phyloP scores from a whole-genome alignment of 2,888 invertebrate genomes.

The Beris chalybata region DNA sequence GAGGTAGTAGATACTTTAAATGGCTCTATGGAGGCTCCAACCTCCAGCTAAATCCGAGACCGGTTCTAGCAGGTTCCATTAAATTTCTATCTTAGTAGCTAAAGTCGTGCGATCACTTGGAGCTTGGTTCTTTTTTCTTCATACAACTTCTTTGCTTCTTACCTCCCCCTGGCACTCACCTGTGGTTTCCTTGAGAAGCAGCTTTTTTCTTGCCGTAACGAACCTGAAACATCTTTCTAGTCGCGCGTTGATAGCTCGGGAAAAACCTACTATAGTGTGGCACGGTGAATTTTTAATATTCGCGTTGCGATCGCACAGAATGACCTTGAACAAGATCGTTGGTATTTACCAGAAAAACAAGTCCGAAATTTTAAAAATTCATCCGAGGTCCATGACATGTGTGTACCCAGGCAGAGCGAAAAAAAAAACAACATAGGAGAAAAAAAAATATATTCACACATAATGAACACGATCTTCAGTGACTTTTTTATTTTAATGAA shows the following conservation, averaged over 20 bases:
- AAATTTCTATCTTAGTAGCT: too few species aligned
- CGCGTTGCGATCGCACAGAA: conserved; percentile 8
- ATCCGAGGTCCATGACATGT: conserved; percentile 30
- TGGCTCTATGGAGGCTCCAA: too few species aligned
- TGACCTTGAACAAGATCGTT: conserved; percentile 33
- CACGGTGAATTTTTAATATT: too few species aligned
- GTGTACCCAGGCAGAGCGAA: conserved; percentile 4
- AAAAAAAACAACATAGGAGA: background rate
- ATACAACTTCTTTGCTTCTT: too few species aligned
- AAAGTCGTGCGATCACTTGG: too few species aligned
- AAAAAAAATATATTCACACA: background rate
- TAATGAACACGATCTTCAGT: too few species aligned
- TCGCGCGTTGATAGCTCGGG: background rate
- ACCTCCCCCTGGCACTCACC: too few species aligned
- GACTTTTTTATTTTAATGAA: too few species aligned
- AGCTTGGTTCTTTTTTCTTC: too few species aligned
- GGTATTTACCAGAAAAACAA: conserved; percentile 33
- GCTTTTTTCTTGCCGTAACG: background rate
- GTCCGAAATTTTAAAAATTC: conserved; percentile 19
- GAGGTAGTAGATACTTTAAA: too few species aligned
- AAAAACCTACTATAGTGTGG: background rate
- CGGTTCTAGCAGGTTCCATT: too few species aligned
- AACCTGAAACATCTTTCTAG: background rate
- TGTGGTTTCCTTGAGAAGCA: background rate
- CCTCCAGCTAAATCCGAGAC: too few species aligned